Percentiles rank a stretch among this genome's conserved stretches.
These are phyloP conservation scores for Glyptemys insculpta DNA, from an alignment of 2,797 vertebrate genomes.

Conservation along the genomic window DNA sequence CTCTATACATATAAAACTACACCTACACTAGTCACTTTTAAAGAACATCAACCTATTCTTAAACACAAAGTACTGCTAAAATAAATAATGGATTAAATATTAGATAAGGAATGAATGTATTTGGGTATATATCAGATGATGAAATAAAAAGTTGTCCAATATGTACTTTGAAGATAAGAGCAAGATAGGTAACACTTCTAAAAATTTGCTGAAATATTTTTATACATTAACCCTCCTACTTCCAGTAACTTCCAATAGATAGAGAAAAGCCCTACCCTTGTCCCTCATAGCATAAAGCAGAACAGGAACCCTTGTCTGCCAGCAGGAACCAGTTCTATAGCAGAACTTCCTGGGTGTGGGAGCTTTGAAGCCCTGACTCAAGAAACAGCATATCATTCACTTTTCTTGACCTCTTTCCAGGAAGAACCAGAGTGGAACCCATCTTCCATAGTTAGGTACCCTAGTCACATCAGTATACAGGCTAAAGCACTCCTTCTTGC, in stretches of 20 bases:
- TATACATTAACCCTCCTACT: not conserved
- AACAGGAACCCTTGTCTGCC: not conserved
- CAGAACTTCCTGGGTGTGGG: conserved; percentile 25
- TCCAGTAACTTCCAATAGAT: not conserved
- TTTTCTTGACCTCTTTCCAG: not conserved
- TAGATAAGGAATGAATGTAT: conserved; percentile 8
- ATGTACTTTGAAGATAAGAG: not conserved
- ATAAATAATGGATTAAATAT: conserved; percentile 36
- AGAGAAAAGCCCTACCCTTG: not conserved
- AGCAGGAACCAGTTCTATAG: conserved; percentile 12
- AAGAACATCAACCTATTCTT: conserved; percentile 41
- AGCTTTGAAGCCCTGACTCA: conserved; percentile 21
- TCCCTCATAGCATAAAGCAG: not conserved
- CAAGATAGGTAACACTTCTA: not conserved
- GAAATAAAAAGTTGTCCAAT: conserved; percentile 1
- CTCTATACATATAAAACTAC: conserved; percentile 24
- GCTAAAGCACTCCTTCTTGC: not conserved
- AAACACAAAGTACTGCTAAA: conserved; percentile 25
- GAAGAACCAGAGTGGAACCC: not conserved
- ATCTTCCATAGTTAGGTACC: not conserved
- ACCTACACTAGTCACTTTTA: conserved; percentile 17
- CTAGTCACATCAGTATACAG: not conserved
- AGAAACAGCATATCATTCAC: not conserved
- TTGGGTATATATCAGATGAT: not conserved
- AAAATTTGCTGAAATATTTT: not conserved